A percentile compares a stretch with the other conserved stretches of the same genome.
Conservation (phyloP, 2,113 vertebrate genomes). For the Hippocampus mohnikei region DNA sequence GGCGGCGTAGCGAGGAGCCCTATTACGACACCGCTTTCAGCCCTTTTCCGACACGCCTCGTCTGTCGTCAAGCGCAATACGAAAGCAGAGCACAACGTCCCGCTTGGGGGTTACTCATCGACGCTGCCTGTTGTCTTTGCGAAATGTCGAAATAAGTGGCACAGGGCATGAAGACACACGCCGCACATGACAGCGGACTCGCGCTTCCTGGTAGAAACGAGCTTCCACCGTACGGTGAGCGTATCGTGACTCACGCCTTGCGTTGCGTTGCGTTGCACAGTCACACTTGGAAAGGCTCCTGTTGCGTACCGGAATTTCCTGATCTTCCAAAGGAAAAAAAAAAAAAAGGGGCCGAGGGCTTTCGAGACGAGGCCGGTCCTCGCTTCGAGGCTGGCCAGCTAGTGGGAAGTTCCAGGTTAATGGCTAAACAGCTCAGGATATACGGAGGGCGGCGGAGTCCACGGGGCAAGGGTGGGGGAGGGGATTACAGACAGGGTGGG, state of each 20-base stretch:
- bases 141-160: constrained; percentile 28
- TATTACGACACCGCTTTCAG: background rate
- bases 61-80: background rate
- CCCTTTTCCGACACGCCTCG: background rate
- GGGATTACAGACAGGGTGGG: background rate
- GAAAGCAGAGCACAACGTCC: background rate
- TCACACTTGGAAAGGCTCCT: constrained; percentile 56
- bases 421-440: constrained; percentile 59
- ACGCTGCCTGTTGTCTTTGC: constrained; percentile 5
- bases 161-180: constrained; percentile 48
- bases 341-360: constrained; percentile 31
- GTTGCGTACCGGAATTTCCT: constrained; percentile 66
- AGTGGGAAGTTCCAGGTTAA: constrained; percentile 76
- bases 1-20: no score
- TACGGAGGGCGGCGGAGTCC: constrained; percentile 35
- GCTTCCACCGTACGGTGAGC: constrained; percentile 6
- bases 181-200: constrained; percentile 26
- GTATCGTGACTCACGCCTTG: constrained; percentile 53
- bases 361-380: constrained; percentile 15
- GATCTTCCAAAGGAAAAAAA: constrained; percentile 42
- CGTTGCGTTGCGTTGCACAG: constrained; percentile 58
- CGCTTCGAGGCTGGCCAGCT: constrained; percentile 40
- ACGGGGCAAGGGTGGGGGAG: constrained; percentile 19
- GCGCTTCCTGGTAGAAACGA: constrained; percentile 10
- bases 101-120: background rate